phyloP scores from a whole-genome alignment of 2,113 vertebrate species.

The Rhea pennata region DNA sequence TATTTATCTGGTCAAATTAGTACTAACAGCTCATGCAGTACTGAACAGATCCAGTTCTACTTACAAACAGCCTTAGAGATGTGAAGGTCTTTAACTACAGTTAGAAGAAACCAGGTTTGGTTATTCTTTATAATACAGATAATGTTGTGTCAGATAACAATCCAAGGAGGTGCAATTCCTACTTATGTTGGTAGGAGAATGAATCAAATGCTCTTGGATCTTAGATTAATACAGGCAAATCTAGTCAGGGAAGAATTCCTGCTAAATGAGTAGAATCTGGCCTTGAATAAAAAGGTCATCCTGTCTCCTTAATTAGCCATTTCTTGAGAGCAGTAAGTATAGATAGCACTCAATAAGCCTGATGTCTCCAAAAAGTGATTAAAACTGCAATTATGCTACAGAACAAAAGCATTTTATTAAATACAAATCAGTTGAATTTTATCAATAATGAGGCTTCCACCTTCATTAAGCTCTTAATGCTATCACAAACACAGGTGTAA shows the following conservation, averaged over 20 bases:
- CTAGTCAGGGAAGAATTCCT: background rate
- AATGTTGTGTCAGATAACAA: background rate
- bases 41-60: too few relatives aligned
- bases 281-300: background rate
- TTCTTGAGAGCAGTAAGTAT: background rate
- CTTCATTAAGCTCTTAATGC: background rate
- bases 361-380: background rate
- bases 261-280: background rate
- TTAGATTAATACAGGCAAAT: background rate
- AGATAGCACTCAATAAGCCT: conserved; percentile 5
- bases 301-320: conserved; percentile 12
- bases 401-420: conserved; percentile 44
- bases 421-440: conserved; percentile 17
- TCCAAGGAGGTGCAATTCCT: background rate
- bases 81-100: background rate
- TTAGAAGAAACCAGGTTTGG: background rate
- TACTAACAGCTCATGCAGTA: too few relatives aligned
- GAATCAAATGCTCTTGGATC: background rate
- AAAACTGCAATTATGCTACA: background rate
- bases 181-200: background rate
- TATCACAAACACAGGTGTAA: conserved; percentile 17
- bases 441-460: conserved; percentile 4
- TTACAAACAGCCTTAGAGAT: too few relatives aligned
- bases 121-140: background rate
- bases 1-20: background rate